These are phyloP conservation scores for Dugesia japonica DNA, from an alignment of 2,888 invertebrate species.

Conservation along the genomic window DNA sequence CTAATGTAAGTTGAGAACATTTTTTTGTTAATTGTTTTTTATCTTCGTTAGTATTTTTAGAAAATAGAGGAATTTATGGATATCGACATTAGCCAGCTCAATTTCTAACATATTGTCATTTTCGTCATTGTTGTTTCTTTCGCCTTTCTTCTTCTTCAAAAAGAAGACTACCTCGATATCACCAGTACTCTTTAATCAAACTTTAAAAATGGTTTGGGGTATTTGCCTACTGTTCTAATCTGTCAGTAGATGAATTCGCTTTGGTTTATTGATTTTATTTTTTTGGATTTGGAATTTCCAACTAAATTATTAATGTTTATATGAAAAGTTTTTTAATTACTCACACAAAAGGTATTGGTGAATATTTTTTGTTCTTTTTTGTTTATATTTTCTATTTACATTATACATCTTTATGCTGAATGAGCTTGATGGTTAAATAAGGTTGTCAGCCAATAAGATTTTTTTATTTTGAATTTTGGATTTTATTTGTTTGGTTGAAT, in stretches of 20 bases:
- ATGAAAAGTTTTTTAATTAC: background rate
- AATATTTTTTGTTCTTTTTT: slow-evolving; percentile 1
- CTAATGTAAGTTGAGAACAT: background rate
- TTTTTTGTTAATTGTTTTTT: background rate
- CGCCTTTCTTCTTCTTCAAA: background rate
- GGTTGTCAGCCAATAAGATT: too few relatives aligned
- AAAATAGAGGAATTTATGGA: background rate
- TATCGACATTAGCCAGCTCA: background rate
- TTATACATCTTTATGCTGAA: background rate
- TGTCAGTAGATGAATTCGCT: background rate
- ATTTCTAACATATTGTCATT: background rate
- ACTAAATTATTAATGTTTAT: background rate
- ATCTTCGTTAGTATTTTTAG: background rate
- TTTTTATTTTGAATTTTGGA: too few relatives aligned
- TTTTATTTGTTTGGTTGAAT: background rate
- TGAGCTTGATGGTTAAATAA: background rate
- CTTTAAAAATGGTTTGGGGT: too few relatives aligned
- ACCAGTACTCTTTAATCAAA: background rate
- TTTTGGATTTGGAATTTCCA: background rate
- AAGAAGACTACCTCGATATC: background rate
- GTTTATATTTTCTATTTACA: background rate
- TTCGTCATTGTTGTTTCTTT: slow-evolving; percentile 4
- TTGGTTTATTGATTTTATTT: slow-evolving; percentile 12
- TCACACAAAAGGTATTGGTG: background rate
- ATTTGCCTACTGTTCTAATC: background rate